Percentiles rank a stretch among this genome's conserved stretches.
Conservation (phyloP, 2,888 invertebrate genomes). For the Ichneumoninae sp. region DNA sequence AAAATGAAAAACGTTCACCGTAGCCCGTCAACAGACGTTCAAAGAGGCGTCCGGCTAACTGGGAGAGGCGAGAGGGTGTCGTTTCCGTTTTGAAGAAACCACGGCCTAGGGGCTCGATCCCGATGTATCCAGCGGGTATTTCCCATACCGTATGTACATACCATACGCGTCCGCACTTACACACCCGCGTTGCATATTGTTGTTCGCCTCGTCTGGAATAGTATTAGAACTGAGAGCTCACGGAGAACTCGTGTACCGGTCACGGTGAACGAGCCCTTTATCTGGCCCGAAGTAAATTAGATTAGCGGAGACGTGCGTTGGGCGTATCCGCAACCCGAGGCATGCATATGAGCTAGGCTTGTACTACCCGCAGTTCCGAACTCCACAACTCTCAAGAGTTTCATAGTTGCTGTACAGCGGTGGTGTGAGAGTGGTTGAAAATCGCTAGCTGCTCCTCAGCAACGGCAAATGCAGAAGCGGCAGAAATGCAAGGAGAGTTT, state of each 20-base stretch:
- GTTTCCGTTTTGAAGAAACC: slow-evolving; percentile 65
- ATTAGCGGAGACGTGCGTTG: slow-evolving; percentile 76
- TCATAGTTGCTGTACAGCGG: slow-evolving; percentile 5
- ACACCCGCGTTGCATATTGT: slow-evolving; percentile 19
- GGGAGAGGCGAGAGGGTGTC: slow-evolving; percentile 43
- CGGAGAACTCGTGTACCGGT: slow-evolving; percentile 67
- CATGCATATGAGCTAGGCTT: slow-evolving; percentile 68
- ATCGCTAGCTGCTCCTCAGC: slow-evolving; percentile 36
- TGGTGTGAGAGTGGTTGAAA: slow-evolving; percentile 28
- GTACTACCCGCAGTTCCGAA: slow-evolving; percentile 37
- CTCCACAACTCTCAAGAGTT: slow-evolving; percentile 51
- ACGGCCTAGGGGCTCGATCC: slow-evolving; percentile 38
- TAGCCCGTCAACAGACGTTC: slow-evolving; percentile 10
- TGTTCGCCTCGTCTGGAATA: background rate
- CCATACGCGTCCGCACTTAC: slow-evolving; percentile 13
- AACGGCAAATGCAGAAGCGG: slow-evolving; percentile 37
- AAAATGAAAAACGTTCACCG: slow-evolving; percentile 39
- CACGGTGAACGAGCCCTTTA: slow-evolving; percentile 78
- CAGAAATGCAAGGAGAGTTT: slow-evolving; percentile 42
- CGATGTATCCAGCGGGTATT: slow-evolving; percentile 48
- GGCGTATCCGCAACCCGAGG: slow-evolving; percentile 69
- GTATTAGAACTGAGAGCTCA: slow-evolving; percentile 32
- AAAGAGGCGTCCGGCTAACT: slow-evolving; percentile 33
- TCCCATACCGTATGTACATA: slow-evolving; percentile 53
- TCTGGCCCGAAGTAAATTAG: slow-evolving; percentile 78